A percentile compares a stretch with the other conserved stretches of the same genome.
Conservation (phyloP, 92 coral and sea anemone genomes). For the Zoanthus solanderi region DNA sequence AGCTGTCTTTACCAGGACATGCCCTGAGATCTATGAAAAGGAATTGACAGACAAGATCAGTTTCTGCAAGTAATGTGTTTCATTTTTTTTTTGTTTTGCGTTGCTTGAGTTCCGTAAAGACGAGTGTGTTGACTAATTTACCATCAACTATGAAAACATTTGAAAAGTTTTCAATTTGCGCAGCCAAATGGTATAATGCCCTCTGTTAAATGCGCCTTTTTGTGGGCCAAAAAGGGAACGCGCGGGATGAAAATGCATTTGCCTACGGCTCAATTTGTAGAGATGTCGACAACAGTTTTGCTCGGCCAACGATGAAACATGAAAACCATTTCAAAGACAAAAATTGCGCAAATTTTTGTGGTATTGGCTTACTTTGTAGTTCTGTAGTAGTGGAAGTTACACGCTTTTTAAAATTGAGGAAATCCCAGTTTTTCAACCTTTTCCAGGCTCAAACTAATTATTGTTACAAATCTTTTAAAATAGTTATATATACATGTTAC, state of each 20-base stretch:
- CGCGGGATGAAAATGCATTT: neutral
- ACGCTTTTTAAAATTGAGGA: too few species aligned
- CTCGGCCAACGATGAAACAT: neutral
- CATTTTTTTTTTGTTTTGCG: neutral
- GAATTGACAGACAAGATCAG: slow-evolving; percentile 88
- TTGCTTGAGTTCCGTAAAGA: too few species aligned
- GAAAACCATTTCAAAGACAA: neutral
- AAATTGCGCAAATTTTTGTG: too few species aligned
- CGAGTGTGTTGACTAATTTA: neutral
- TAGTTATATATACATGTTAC: too few species aligned
- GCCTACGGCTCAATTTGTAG: neutral
- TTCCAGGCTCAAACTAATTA: too few species aligned
- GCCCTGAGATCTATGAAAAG: slow-evolving; percentile 92
- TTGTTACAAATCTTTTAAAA: too few species aligned
- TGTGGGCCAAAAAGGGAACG: neutral
- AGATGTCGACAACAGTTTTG: neutral
- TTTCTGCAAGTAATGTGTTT: slow-evolving; percentile 85
- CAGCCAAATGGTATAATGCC: neutral
- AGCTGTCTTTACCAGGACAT: slow-evolving; percentile 86
- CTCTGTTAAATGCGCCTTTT: neutral
- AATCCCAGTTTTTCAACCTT: too few species aligned
- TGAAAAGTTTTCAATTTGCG: neutral
- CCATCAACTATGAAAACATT: neutral
- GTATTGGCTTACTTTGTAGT: too few species aligned
- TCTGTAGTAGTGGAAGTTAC: too few species aligned